Evolutionary conservation across 1,140 invertebrate species (phyloP), one percentile per base, ranked within the genome.

Genomic region (Neuroterus valhalla): DNA sequence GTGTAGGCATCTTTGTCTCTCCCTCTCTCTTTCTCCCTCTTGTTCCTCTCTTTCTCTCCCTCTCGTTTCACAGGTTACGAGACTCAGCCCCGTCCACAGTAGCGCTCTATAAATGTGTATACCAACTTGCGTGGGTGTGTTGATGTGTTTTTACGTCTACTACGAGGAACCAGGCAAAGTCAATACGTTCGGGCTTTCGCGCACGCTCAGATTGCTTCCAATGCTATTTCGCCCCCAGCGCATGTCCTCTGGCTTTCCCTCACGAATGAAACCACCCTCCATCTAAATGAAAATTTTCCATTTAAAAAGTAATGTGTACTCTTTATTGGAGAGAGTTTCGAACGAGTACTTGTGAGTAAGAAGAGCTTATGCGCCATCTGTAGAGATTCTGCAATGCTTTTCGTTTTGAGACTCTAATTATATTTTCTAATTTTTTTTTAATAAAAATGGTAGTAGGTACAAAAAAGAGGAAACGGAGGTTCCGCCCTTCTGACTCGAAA

Each of bases 141-240:
- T 19, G 42, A 26, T 43, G 48, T 68, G 67, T 71, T 71, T 71
- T 71, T 78, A 74, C 76, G 82, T 76, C 72, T 19, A 44, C 67
- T 67, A 43, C 31, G 55, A 38, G 66, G 55, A 62, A 26, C 23
- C 55, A 62, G 73, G 81, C 76, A 88, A 88, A 89, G 88, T 89
- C 88, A 88, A 89, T 89, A 89, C 86, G 80, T 77, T 75, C 74
- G 19, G 11, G 50, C 67, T 74, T 67, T 71, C 82, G 80, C 87
- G 88, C 88, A 87, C 81, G 84, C 85, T 81, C 86, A 43, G 44
- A 62, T 31, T 70, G 67, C 76, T 74, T 75, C 85, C 86, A 86
- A 88, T 88, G 71, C 72, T 68, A 71, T 48, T 76, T 69, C 45
- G 46, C 68, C 19, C 43, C 21, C 46, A 68, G 82, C 86, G 86